Evolutionary conservation across 2,888 invertebrate genomes (phyloP).

Genomic region (Meteorus colon): DNA sequence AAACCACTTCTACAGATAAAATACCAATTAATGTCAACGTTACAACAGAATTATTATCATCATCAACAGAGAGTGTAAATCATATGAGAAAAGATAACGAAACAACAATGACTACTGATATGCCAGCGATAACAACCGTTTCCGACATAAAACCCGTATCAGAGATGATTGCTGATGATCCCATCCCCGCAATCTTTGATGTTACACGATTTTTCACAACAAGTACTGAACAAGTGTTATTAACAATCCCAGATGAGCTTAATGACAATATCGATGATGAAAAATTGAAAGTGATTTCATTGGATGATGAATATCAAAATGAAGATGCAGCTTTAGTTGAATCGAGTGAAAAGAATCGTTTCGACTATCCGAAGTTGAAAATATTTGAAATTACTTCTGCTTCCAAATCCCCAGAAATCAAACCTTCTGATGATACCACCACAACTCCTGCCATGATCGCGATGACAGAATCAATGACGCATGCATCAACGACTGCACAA

Average conservation of each 20-base stretch:
- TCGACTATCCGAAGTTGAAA: constrained; percentile 50
- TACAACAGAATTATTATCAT: constrained; percentile 52
- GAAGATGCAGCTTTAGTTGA: constrained; percentile 44
- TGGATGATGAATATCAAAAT: constrained; percentile 53
- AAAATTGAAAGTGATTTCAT: constrained; percentile 62
- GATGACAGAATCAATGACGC: constrained; percentile 6
- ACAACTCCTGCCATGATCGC: not conserved
- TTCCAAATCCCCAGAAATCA: constrained; percentile 42
- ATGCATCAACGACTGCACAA: constrained; percentile 31
- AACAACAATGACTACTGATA: constrained; percentile 33
- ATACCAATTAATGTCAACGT: constrained; percentile 41
- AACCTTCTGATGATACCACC: constrained; percentile 42
- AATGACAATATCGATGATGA: constrained; percentile 49
- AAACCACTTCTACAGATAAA: constrained; percentile 58
- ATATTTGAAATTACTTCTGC: constrained; percentile 51
- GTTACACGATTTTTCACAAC: constrained; percentile 60
- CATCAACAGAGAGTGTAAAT: constrained; percentile 48
- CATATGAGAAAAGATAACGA: constrained; percentile 11
- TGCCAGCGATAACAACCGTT: constrained; percentile 36
- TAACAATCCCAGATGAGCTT: constrained; percentile 32
- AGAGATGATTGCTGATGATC: constrained; percentile 64
- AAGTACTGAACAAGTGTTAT: constrained; percentile 51
- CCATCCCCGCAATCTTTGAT: constrained; percentile 58
- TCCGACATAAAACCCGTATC: constrained; percentile 66
- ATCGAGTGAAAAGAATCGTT: constrained; percentile 25